Evolutionary conservation across 2,888 invertebrate genomes (phyloP), one percentile per base, ranked within the genome.

Genomic region (Acanthosepion lycidas): DNA sequence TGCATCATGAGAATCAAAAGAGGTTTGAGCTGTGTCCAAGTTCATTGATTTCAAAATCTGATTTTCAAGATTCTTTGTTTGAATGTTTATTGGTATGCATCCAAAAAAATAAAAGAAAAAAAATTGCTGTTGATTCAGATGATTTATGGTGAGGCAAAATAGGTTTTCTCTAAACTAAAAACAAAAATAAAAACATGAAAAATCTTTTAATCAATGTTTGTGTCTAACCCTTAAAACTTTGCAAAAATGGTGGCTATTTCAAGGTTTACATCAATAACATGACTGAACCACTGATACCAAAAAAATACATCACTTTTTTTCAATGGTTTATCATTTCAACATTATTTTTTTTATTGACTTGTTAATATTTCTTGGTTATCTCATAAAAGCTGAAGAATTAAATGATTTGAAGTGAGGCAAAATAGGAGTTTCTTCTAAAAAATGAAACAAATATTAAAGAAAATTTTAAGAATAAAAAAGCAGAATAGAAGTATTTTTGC

Each of bases 1-100:
- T 18, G 33, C 78, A 78, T 78, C n/a, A 78, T n/a, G 78, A 78
- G 78, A 78, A 78, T 78, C 78, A 33, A 33, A 78, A 78, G 33
- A 78, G 78, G 78, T n/a, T 78, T 78, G 78, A 78, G 78, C 78
- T 78, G 78, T 12, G 78, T 78, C n/a, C n/a, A n/a, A 78, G 78
- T 78, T 78, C 78, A 78, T 78, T 78, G 78, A 78, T 78, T 78
- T 78, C 78, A 78, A 78, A 78, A 78, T 78, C 23, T 78, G 78
- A n/a, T 78, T 78, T 78, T 78, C 78, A 78, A n/a, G 33, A 78
- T 78, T 78, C 78, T n/a, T 78, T 78, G 78, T 78, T 78, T n/a
- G 12, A 78, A 78, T 78, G n/a, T 78, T 78, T 78, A 78, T 78
- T 78, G 78, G 78, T n/a, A 78, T 12, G n/a, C 78, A 78, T 78